Base-by-base conservation (phyloP, 2,888 invertebrate species). In the Drymonia ruficornis region DNA sequence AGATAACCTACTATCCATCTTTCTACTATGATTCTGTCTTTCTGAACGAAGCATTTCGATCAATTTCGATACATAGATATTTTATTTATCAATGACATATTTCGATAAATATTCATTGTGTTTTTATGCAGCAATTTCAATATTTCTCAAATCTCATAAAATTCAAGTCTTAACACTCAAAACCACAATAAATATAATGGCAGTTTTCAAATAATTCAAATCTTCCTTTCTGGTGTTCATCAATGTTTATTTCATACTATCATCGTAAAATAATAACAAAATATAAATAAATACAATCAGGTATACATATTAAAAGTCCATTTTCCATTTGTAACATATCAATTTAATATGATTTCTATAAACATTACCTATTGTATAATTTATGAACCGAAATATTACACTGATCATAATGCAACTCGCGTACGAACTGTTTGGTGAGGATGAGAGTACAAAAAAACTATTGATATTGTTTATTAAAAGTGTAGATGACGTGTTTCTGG, bases 281-380 rank as follows among this genome's bases (percentile, higher is more conserved):
- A 70, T 58, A 69, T 66, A 59, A 74, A 71, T 61, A 68, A 75
- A 74, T 73, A 74, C 71, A 80, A 78, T 76, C 61, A 83, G 81
- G 81, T 80, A 90, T 87, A 36, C 34, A 36, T 36, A 36, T 45
- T 45, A 28, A 92, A 91, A 90, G 82, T 63, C 81, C 74, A 78
- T 73, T 70, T 70, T 88, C 86, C 86, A 85, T 91, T 90, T 91
- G 85, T 81, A 91, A 89, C 89, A 84, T 89, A 81, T 87, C 81
- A 90, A 91, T 91, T 92, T 92, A 91, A 92, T 92, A 84, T 83
- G 86, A 88, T 86, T 84, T 84, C 81, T 91, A 90, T 87, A 81
- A 90, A 91, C 84, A 91, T 86, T 87, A 84, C 83, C 90, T 91
- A 89, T 87, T 85, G 85, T 78, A 89, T 86, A 89, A 85, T 86